Percentiles rank a stretch among this genome's conserved stretches.
Evolutionary conservation across 2,888 invertebrate genomes (phyloP).

Genomic region (Dasypolia templi): DNA sequence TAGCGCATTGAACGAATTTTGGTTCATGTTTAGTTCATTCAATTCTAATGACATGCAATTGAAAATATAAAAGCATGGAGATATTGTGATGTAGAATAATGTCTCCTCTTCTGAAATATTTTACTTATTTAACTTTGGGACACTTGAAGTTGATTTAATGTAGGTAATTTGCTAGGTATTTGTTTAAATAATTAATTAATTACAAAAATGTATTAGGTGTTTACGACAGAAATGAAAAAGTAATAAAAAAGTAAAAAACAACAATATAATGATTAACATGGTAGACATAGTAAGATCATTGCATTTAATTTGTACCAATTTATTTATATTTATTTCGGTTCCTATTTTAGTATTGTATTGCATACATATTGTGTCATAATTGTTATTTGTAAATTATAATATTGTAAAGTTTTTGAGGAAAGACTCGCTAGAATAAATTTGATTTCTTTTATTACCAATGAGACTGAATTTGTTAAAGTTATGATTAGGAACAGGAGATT

Average conservation of each 20-base stretch:
- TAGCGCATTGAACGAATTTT: constrained; percentile 17
- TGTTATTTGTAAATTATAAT: constrained; percentile 67
- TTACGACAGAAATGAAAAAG: constrained; percentile 48
- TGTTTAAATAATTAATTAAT: constrained; percentile 50
- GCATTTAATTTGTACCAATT: constrained; percentile 77
- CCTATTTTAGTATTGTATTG: constrained; percentile 71
- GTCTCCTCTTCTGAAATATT: constrained; percentile 34
- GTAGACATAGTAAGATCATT: constrained; percentile 67
- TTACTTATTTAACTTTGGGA: constrained; percentile 27
- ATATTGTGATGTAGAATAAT: constrained; percentile 35
- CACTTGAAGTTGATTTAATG: constrained; percentile 26
- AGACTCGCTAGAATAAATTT: constrained; percentile 79
- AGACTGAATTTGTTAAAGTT: constrained; percentile 90
- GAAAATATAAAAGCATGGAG: constrained; percentile 17
- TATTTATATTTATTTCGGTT: constrained; percentile 70
- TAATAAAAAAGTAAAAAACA: constrained; percentile 71
- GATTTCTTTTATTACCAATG: constrained; percentile 85
- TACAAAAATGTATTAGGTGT: constrained; percentile 59
- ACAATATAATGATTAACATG: constrained; percentile 60
- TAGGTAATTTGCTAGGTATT: constrained; percentile 48
- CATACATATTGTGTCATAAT: constrained; percentile 72
- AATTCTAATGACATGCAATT: neutral
- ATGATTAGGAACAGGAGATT: constrained; percentile 83
- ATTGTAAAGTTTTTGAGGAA: constrained; percentile 82
- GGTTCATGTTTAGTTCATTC: constrained; percentile 7